Conservation (phyloP, 2,888 invertebrate genomes). For the Nycteola revayana region DNA sequence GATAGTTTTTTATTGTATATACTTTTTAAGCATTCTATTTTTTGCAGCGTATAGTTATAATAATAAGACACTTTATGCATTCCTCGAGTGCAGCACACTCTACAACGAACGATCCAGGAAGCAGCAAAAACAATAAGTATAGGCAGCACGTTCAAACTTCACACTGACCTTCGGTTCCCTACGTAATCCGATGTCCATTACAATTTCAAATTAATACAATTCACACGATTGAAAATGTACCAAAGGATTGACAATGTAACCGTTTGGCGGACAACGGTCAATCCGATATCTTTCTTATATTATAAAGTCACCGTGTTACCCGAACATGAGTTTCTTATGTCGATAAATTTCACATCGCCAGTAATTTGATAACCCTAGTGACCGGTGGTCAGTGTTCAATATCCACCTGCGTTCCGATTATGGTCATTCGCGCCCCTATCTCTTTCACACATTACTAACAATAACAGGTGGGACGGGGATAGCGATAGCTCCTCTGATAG, state of each 20-base stretch:
- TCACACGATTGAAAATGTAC: conserved; percentile 44
- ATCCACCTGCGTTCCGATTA: conserved; percentile 58
- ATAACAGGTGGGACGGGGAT: conserved; percentile 31
- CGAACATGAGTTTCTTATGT: conserved; percentile 44
- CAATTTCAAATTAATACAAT: conserved; percentile 68
- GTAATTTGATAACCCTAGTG: conserved; percentile 68
- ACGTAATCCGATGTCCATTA: conserved; percentile 53
- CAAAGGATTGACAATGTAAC: conserved; percentile 46
- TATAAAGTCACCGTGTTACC: conserved; percentile 57
- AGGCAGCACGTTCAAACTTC: conserved; percentile 43
- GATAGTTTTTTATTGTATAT: too few species aligned
- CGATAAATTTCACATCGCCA: conserved; percentile 68
- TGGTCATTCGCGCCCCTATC: conserved; percentile 35
- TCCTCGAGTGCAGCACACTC: too few species aligned
- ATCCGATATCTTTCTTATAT: conserved; percentile 26
- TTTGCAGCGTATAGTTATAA: too few species aligned
- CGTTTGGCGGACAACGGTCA: conserved; percentile 55
- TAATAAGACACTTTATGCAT: too few species aligned
- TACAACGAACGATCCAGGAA: conserved; percentile 38
- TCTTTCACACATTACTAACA: conserved; percentile 19
- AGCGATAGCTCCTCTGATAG: conserved; percentile 31
- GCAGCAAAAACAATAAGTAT: conserved; percentile 23
- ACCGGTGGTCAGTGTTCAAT: conserved; percentile 66
- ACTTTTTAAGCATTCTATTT: too few species aligned
- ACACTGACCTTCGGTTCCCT: conserved; percentile 51